Evolutionary conservation across 2,797 vertebrate species (phyloP).

Genomic region (Hypotaenidia okinawae): DNA sequence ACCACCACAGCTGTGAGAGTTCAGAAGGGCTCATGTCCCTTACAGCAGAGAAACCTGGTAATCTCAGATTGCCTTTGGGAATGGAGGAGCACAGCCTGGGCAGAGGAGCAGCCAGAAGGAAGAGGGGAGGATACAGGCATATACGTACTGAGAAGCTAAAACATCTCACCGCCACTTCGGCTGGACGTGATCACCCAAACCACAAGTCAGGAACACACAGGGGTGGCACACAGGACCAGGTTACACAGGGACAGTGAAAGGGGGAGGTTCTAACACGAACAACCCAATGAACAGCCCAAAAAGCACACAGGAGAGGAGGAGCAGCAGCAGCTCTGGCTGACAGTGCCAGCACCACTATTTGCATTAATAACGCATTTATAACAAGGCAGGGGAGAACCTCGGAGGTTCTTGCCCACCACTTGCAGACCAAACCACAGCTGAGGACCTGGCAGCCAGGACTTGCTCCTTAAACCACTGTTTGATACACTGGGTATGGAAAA

Average conservation of each 20-base stretch:
- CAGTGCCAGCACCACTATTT: background rate
- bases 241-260: background rate
- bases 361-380: background rate
- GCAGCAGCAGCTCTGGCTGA: background rate
- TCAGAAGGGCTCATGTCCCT: fast-evolving
- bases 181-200: background rate
- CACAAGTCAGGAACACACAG: background rate
- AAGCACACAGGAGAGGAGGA: too few relatives aligned
- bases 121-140: background rate
- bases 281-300: background rate
- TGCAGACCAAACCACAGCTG: background rate
- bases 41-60: fast-evolving
- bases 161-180: too few relatives aligned
- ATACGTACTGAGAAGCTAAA: background rate
- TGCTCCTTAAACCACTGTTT: background rate
- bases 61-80: fast-evolving
- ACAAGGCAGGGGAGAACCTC: background rate
- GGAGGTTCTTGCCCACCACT: background rate
- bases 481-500: background rate
- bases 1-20: fast-evolving
- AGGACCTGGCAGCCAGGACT: background rate
- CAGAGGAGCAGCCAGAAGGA: background rate
- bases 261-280: background rate
- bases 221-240: too few relatives aligned
- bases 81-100: background rate